Evolutionary conservation across 2,113 vertebrate species (phyloP), one percentile per base, ranked within the genome.

Genomic region (Agapornis roseicollis): DNA sequence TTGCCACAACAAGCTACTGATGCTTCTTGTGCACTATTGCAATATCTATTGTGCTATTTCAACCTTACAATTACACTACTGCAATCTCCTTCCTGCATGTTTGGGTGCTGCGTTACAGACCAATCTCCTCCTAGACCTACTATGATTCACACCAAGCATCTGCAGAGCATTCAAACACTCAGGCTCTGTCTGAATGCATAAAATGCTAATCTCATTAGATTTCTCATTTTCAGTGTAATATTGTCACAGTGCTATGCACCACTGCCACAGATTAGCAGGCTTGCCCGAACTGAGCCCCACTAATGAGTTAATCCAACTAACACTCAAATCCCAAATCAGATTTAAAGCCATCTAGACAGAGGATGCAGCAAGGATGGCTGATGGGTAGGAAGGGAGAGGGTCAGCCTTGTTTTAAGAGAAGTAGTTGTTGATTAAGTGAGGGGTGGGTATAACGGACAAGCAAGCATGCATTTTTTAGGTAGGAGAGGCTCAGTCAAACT

Each of bases 261-360:
- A 94, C 93, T 95, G 95, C 96, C 90, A 94, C 93, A 98, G 98
- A 98, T 98, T 98, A 98, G 97, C 96, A 77, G 94, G 85, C 92
- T 97, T 97, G 96, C 97, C 96, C 97, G 97, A 97, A 97, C 2
- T 49, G 91, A 98, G 96, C 95, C 95, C 91, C 17, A 76, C 98
- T 98, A 98, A 98, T 98, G 98, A 98, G 97, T 97, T 98, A 98
- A 98, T 98, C 97, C 98, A 98, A 97, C 97, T 97, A 98, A 97
- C 88, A 89, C 96, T 97, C 97, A 97, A 97, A 97, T 97, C 98
- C 97, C 97, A 97, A 98, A 98, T 98, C 97, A 98, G 96, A 97
- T 98, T 98, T 97, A 96, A 97, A 98, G 88, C 6, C 88, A 97
- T 96, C 96, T 93, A 97, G 96, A 89, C 94, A 95, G 93, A 94